These are phyloP conservation scores for Sarcophaga peregrina DNA, from an alignment of 1,140 invertebrate species.

Conservation along the genomic window DNA sequence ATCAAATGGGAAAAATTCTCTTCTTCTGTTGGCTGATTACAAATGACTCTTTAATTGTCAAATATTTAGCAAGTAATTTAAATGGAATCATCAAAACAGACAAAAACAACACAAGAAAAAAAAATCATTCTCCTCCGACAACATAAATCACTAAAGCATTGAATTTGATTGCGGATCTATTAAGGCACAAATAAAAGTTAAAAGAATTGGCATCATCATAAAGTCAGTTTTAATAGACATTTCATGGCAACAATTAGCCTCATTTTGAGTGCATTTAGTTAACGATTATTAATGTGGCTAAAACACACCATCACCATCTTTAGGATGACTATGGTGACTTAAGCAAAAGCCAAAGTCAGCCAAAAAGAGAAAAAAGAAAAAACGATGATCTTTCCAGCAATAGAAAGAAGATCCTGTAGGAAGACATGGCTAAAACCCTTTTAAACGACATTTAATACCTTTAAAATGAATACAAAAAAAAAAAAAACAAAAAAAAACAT, in stretches of 20 bases:
- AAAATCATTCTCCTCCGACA: background rate
- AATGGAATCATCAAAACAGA: conserved; percentile 37
- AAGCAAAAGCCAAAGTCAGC: background rate
- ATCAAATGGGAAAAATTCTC: too few species aligned
- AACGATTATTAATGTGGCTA: conserved; percentile 37
- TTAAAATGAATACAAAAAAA: background rate
- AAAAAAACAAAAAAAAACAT: background rate
- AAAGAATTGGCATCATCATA: too few species aligned
- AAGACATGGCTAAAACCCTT: conserved; percentile 8
- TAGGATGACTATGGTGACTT: background rate
- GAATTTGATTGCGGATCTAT: background rate
- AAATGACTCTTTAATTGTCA: conserved; percentile 28
- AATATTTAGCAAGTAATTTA: conserved; percentile 41
- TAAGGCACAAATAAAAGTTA: too few species aligned
- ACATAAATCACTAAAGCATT: background rate
- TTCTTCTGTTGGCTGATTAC: background rate
- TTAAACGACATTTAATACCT: conserved; percentile 39
- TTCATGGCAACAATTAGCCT: conserved; percentile 41
- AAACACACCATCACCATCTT: conserved; percentile 34
- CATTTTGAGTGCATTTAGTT: conserved; percentile 40
- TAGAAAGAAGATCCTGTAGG: background rate
- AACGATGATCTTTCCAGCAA: background rate
- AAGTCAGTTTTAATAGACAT: conserved; percentile 34
- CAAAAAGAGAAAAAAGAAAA: background rate
- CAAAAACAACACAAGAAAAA: too few species aligned